Conservation (phyloP, 2,797 vertebrate species). For the Apodemus agrarius region DNA sequence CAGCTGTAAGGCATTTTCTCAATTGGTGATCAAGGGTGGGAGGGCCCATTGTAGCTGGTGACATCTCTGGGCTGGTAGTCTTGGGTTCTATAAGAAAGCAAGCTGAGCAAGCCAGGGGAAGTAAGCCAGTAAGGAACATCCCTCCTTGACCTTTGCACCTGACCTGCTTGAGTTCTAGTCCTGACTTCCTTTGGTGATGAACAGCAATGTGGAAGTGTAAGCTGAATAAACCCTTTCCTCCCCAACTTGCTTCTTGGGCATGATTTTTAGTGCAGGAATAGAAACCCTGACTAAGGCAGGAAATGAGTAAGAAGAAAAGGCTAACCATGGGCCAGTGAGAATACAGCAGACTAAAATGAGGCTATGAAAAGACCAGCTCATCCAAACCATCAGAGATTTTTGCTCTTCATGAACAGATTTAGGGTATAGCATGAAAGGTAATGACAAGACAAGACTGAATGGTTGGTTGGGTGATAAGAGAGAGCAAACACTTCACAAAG, state of each 20-base stretch:
- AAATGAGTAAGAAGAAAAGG: not conserved
- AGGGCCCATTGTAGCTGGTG: not conserved
- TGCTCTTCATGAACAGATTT: not conserved
- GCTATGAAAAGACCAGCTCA: not conserved
- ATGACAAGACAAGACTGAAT: not conserved
- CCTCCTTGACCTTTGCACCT: not conserved
- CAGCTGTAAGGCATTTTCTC: not conserved
- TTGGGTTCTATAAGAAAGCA: too few species aligned
- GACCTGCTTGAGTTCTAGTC: not conserved
- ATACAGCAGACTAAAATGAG: not conserved
- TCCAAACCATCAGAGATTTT: not conserved
- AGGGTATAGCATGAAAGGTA: not conserved
- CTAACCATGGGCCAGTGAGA: not conserved
- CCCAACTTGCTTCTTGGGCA: not conserved
- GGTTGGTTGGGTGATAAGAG: not conserved
- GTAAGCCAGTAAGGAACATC: not conserved
- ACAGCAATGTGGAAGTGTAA: not conserved
- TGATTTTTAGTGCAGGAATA: not conserved
- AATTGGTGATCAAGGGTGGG: not conserved
- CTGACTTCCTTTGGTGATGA: not conserved
- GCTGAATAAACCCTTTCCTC: too few species aligned
- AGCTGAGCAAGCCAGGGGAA: too few species aligned
- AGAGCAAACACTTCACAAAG: too few species aligned
- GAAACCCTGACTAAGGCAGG: not conserved
- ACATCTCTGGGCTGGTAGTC: not conserved